A percentile compares a stretch with the other conserved stretches of the same genome.
These are phyloP conservation scores for Hemaris fuciformis DNA, from an alignment of 2,888 invertebrate species.

Conservation along the genomic window DNA sequence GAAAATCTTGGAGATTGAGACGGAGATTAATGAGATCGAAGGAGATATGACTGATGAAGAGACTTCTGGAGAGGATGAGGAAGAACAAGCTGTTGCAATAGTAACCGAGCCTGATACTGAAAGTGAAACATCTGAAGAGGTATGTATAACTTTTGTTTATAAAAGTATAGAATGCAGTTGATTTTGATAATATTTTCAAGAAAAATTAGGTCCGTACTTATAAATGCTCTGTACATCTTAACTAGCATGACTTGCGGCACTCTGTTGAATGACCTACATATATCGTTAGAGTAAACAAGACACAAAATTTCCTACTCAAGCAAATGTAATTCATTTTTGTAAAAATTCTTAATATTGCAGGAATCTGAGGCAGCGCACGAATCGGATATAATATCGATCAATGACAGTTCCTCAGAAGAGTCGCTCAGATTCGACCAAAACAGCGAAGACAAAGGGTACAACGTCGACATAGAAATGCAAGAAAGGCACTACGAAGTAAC, in stretches of 20 bases:
- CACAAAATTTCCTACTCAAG: no score
- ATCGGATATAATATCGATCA: conserved; percentile 56
- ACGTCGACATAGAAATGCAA: conserved; percentile 20
- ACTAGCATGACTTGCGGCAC: no score
- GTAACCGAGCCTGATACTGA: conserved; percentile 21
- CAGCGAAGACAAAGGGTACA: conserved; percentile 13
- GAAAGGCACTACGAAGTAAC: neutral
- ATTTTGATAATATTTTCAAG: no score
- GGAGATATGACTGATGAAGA: conserved; percentile 57
- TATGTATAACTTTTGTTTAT: no score
- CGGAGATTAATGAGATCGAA: conserved; percentile 72
- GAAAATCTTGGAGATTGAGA: conserved; percentile 66
- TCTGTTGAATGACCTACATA: no score
- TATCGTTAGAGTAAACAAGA: no score
- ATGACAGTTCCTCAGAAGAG: conserved; percentile 47
- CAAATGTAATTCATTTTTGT: neutral
- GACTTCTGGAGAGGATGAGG: conserved; percentile 26
- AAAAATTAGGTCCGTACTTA: no score
- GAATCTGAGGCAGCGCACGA: conserved; percentile 14
- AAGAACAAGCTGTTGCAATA: conserved; percentile 26
- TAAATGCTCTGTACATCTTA: no score
- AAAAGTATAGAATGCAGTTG: no score
- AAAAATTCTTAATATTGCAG: neutral
- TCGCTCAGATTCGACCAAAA: conserved; percentile 40
- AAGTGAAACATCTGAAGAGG: conserved; percentile 30